Base-by-base conservation (phyloP, 2,888 invertebrate genomes). In the Euzophera pinguis region DNA sequence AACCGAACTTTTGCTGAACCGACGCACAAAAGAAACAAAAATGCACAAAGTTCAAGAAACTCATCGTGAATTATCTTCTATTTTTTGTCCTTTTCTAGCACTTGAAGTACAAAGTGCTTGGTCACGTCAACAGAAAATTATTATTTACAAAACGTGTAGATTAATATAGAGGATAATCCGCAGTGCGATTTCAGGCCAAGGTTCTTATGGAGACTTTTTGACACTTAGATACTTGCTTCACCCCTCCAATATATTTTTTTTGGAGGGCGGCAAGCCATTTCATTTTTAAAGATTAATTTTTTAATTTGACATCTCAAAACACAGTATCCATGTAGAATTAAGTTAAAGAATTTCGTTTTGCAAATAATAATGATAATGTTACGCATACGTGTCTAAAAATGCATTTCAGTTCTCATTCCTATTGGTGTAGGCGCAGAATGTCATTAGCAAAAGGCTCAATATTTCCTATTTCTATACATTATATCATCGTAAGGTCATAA, bases 301-400 rank as follows among this genome's bases (percentile, higher is more conserved):
- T 74, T 73, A 69, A 57, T 65, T 75, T 78, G 75, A 75, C 74
- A 73, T 75, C 62, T 64, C 59, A 58, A 62, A 53, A 59, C 60
- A 64, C 72, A 60, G 66, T 73, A 70, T 72, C 63, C 47, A 61
- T 60, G 55, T 53, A 55, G 59, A 55, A 42, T 22, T 39, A 42
- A 32, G 17, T 42, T 50, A 12, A 32, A 49, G 37, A 48, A 32
- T 16, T 39, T 13, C 4, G 9, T 39, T 50, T 34, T 48, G 48
- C 48, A 48, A 22, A 22, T 10, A 37, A 38, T 22, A 22, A 48
- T 37, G 9, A 9, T 13, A 48, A 48, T 13, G 10, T 32, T 45
- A 16, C 45, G 45, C 45, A 45, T 32, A 32, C 32, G 45, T 32
- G 32, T 48, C 6, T 16, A 47, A 27, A n/a, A 35, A 17, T 50